Percentiles rank a stretch among this genome's conserved stretches.
These are phyloP conservation scores for Leuciscus waleckii DNA, from an alignment of 2,797 vertebrate species.

Conservation along the genomic window DNA sequence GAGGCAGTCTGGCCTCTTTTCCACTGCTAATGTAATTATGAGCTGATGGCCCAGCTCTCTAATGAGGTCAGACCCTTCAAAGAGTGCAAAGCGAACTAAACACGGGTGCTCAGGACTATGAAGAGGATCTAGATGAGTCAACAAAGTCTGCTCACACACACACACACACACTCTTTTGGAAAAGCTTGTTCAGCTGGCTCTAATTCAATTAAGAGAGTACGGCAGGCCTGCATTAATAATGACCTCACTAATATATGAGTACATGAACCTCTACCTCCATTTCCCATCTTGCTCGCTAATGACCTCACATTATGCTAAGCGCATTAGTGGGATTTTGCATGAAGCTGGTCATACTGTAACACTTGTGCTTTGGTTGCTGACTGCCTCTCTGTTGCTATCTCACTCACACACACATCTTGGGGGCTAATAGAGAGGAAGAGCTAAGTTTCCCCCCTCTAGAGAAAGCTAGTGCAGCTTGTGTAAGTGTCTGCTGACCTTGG, in stretches of 20 bases:
- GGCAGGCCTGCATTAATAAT: slow-evolving; percentile 33
- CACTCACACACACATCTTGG: background rate
- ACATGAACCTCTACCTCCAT: slow-evolving; percentile 36
- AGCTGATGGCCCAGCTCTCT: slow-evolving; percentile 50
- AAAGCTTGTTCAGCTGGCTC: slow-evolving; percentile 41
- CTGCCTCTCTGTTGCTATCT: background rate
- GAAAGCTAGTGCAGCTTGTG: slow-evolving; percentile 10
- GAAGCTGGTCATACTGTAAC: slow-evolving; percentile 57
- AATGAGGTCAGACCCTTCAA: slow-evolving; percentile 38
- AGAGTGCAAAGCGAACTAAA: slow-evolving; percentile 42
- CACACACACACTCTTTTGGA: slow-evolving; percentile 30
- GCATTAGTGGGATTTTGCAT: slow-evolving; percentile 64
- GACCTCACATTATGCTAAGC: slow-evolving; percentile 70
- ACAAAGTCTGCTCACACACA: slow-evolving; percentile 48
- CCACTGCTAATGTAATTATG: slow-evolving; percentile 70
- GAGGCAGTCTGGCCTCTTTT: slow-evolving; percentile 58
- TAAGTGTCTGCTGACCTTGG: slow-evolving; percentile 16
- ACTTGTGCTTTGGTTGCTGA: slow-evolving; percentile 7
- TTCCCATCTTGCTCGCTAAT: slow-evolving; percentile 57
- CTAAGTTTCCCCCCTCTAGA: slow-evolving; percentile 3
- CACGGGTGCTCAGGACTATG: slow-evolving; percentile 9
- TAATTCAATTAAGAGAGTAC: slow-evolving; percentile 55
- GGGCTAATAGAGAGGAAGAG: slow-evolving; percentile 32
- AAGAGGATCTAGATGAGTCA: slow-evolving; percentile 13
- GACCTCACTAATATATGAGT: slow-evolving; percentile 14